A percentile compares a stretch with the other conserved stretches of the same genome.
These are phyloP conservation scores for Hololepta plana DNA, from an alignment of 2,888 invertebrate species.

Conservation along the genomic window DNA sequence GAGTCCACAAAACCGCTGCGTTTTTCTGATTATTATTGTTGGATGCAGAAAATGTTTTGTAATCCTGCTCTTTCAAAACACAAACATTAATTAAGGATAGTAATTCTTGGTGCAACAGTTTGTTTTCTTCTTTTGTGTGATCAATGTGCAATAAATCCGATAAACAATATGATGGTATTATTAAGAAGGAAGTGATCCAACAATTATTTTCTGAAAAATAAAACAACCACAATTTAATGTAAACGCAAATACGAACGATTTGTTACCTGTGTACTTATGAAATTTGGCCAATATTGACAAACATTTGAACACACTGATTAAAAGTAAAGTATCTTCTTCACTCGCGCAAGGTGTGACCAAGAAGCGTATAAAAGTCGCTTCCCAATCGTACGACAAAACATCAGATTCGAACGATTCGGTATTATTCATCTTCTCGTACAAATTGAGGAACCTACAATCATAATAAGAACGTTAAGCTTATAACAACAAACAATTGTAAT, in stretches of 20 bases:
- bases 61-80: constrained; percentile 19
- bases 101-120: constrained; percentile 20
- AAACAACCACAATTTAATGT: too few relatives aligned
- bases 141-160: too few relatives aligned
- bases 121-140: too few relatives aligned
- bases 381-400: constrained; percentile 38
- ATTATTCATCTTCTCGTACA: constrained; percentile 22
- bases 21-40: constrained; percentile 8
- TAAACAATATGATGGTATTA: too few relatives aligned
- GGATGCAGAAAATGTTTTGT: constrained; percentile 16
- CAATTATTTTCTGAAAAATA: constrained; percentile 15
- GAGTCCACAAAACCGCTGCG: constrained; percentile 22
- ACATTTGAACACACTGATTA: constrained; percentile 29
- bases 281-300: constrained; percentile 17
- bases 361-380: constrained; percentile 39
- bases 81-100: constrained; percentile 23
- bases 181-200: constrained; percentile 21
- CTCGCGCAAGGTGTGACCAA: constrained; percentile 44
- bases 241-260: too few relatives aligned
- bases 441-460: constrained; percentile 27
- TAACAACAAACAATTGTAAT: too few relatives aligned
- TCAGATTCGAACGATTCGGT: constrained; percentile 15
- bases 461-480: constrained; percentile 3
- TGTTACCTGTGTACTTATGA: too few relatives aligned
- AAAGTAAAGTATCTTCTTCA: constrained; percentile 39